Evolutionary conservation across 1,140 invertebrate species (phyloP).

Genomic region (Gryllus bimaculatus): DNA sequence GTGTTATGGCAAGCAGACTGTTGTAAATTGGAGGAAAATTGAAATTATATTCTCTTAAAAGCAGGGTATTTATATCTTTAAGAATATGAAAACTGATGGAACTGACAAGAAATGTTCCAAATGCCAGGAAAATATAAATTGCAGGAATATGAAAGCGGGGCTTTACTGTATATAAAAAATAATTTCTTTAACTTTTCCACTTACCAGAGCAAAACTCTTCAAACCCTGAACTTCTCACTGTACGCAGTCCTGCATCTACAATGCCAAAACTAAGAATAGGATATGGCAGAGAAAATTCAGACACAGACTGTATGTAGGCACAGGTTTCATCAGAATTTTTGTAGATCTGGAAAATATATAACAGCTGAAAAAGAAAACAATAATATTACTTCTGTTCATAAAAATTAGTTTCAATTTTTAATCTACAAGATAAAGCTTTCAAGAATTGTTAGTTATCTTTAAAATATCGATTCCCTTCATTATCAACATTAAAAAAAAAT

Average conservation of each 20-base stretch:
- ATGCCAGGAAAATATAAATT: not conserved
- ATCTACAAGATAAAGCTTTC: too few species aligned
- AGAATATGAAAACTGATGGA: too few species aligned
- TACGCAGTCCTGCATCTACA: conserved; percentile 55
- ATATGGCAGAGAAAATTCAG: conserved; percentile 72
- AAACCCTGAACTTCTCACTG: conserved; percentile 30
- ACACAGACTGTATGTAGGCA: conserved; percentile 54
- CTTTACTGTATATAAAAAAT: not conserved
- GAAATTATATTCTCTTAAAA: too few species aligned
- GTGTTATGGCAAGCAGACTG: too few species aligned
- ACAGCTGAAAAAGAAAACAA: conserved; percentile 35
- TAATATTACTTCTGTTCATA: not conserved
- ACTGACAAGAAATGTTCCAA: not conserved
- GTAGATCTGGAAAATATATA: conserved; percentile 68
- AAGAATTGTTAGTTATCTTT: too few species aligned
- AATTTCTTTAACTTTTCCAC: not conserved
- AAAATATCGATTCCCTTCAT: too few species aligned
- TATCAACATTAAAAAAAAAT: too few species aligned
- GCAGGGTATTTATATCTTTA: too few species aligned
- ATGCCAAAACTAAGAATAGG: conserved; percentile 80
- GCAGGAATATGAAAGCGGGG: too few species aligned
- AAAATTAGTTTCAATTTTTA: too few species aligned
- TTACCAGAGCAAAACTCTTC: conserved; percentile 18
- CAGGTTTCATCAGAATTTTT: conserved; percentile 44
- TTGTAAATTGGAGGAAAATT: too few species aligned